Percentiles rank a stretch among this genome's conserved stretches.
These are phyloP conservation scores for Luperina nickerlii DNA, from an alignment of 2,888 invertebrate genomes.

Conservation along the genomic window DNA sequence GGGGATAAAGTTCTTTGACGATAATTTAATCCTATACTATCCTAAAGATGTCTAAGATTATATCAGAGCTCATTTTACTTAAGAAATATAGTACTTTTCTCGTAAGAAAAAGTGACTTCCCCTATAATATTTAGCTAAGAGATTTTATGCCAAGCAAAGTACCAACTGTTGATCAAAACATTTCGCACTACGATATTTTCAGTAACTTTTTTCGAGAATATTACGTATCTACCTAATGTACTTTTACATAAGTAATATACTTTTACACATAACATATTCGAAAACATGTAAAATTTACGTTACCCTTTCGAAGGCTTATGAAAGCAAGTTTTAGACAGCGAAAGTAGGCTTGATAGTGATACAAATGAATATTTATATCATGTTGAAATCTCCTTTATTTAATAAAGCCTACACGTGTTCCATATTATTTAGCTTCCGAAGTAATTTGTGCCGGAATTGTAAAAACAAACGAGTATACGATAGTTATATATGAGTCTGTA, in stretches of 20 bases:
- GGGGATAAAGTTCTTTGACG: conserved; percentile 38
- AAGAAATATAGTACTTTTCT: background rate
- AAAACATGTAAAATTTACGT: background rate
- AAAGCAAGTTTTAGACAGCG: background rate
- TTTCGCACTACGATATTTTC: conserved; percentile 9
- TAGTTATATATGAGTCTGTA: background rate
- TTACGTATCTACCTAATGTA: background rate
- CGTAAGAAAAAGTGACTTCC: background rate
- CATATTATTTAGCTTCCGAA: background rate
- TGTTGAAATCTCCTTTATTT: background rate
- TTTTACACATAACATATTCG: background rate
- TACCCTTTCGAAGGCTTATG: background rate
- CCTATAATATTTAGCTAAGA: conserved; percentile 1
- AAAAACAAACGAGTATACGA: background rate
- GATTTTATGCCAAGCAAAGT: background rate
- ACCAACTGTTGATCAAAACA: conserved; percentile 21
- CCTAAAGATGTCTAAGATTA: conserved; percentile 12
- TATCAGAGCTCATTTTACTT: conserved; percentile 19
- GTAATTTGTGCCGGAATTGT: background rate
- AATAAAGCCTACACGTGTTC: conserved; percentile 11
- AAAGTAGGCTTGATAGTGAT: background rate
- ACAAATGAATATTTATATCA: background rate
- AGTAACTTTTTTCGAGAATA: background rate
- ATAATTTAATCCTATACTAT: conserved; percentile 33
- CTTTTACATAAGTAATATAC: background rate